Evolutionary conservation across 1,140 invertebrate genomes (phyloP), one percentile per base, ranked within the genome.

Genomic region (Vollenhovia emeryi): DNA sequence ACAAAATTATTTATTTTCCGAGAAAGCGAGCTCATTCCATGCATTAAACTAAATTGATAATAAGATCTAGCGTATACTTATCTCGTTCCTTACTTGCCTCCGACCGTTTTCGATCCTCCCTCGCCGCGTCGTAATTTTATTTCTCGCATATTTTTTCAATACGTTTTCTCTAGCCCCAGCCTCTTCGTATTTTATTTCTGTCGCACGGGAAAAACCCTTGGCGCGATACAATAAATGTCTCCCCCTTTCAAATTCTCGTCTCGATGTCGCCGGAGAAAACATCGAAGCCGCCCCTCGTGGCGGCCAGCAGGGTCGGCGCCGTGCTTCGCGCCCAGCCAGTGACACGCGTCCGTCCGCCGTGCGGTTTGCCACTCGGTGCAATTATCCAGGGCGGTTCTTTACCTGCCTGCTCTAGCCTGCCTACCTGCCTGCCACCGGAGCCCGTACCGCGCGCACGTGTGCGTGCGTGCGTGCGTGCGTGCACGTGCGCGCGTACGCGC

Each of bases 301-400:
- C 33, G 75, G 50, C 86, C 75, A 76, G 27, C 43, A n/a, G 57
- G 55, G 27, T 69, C 66, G 45, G 48, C 74, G 43, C 68, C 66
- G 76, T 57, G 21, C 82, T 89, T 89, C 74, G 52, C 87, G 80
- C 84, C 62, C 30, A 50, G n/a, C n/a, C 76, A 33, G 40, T 55
- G 27, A 57, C 52, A 45, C 62, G 73, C 75, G 62, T 84, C 52
- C 30, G 60, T 86, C 82, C 80, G 52, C 18, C 24, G 71, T 57
- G 80, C n/a, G 73, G 87, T 87, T 79, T 43, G 62, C 76, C 50
- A 62, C 64, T 73, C 76, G 71, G 7, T 78, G 87, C 84, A 88
- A 86, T 89, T 89, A 89, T 89, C 73, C 84, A 45, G 74, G 66
- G 21, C 21, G 30, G 15, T 55, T 79, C 76, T 79, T 74, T 68